These are phyloP conservation scores for Antheraea mylitta DNA, from an alignment of 1,140 invertebrate species.

Conservation along the genomic window DNA sequence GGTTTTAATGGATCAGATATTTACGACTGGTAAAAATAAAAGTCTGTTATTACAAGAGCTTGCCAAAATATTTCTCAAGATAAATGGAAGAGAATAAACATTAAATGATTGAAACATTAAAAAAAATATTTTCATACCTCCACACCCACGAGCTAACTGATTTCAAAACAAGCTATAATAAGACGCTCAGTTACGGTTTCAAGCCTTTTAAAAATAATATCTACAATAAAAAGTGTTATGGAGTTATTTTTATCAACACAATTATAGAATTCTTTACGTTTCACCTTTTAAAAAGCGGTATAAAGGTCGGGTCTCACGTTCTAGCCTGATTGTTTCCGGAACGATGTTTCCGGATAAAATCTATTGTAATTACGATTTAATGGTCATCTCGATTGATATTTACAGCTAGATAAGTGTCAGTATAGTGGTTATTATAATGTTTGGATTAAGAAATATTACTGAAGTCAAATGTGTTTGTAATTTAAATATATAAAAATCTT, in stretches of 20 bases:
- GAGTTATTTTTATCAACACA: neutral
- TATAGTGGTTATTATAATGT: neutral
- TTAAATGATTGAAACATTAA: no score
- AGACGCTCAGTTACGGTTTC: conserved; percentile 1
- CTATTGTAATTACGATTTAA: conserved; percentile 22
- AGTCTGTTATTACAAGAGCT: no score
- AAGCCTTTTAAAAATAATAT: neutral
- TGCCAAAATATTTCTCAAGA: no score
- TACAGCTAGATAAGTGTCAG: neutral
- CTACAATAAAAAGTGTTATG: neutral
- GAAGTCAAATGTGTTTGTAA: no score
- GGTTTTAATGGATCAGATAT: no score
- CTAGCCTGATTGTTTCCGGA: conserved; percentile 25
- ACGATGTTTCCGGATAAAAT: conserved; percentile 16
- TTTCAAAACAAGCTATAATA: neutral
- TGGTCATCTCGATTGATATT: conserved; percentile 3
- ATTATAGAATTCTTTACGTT: neutral
- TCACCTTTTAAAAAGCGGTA: neutral
- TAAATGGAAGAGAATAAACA: no score
- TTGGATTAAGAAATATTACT: neutral
- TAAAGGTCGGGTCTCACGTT: conserved; percentile 23
- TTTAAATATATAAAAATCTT: no score
- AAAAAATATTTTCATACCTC: no score
- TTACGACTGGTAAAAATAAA: no score
- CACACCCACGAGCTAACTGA: no score